Percentiles rank a stretch among this genome's conserved stretches.
Conservation (phyloP, 2,888 invertebrate species). For the Meteorus cinctellus region DNA sequence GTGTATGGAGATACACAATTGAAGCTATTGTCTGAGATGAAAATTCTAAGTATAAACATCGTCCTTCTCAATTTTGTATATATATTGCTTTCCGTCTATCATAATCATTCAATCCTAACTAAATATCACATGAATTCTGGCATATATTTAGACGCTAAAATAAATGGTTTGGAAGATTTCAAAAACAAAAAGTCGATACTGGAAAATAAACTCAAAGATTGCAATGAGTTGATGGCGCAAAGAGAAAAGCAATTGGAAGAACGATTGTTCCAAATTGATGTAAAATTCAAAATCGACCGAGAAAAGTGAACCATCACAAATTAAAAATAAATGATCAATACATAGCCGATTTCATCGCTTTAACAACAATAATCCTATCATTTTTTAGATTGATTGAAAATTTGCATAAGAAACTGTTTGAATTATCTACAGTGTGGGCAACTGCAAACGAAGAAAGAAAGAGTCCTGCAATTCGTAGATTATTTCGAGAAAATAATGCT, state of each 20-base stretch:
- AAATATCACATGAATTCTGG: not conserved
- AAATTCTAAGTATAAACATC: slow-evolving; percentile 59
- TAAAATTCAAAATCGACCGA: slow-evolving; percentile 60
- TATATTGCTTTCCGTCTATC: not conserved
- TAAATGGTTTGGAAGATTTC: slow-evolving; percentile 64
- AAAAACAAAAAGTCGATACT: slow-evolving; percentile 56
- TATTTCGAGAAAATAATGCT: slow-evolving; percentile 64
- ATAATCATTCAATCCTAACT: not conserved
- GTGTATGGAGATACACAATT: slow-evolving; percentile 57
- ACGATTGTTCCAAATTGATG: slow-evolving; percentile 53
- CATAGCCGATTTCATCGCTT: not conserved
- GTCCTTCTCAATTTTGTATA: slow-evolving; percentile 24
- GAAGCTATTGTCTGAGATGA: slow-evolving; percentile 58
- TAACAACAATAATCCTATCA: slow-evolving; percentile 4
- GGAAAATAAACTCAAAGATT: slow-evolving; percentile 55
- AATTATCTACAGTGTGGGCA: slow-evolving; percentile 59
- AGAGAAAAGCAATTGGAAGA: slow-evolving; percentile 55
- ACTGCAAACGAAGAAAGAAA: slow-evolving; percentile 54
- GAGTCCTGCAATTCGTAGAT: slow-evolving; percentile 55
- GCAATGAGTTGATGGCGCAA: slow-evolving; percentile 48
- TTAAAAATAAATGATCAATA: not conserved
- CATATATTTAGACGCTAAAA: slow-evolving; percentile 60
- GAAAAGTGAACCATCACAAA: slow-evolving; percentile 58
- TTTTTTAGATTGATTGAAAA: slow-evolving; percentile 62
- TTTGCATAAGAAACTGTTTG: slow-evolving; percentile 58